Conservation (phyloP, 2,113 vertebrate genomes). For the Nyctereutes procyonoides region DNA sequence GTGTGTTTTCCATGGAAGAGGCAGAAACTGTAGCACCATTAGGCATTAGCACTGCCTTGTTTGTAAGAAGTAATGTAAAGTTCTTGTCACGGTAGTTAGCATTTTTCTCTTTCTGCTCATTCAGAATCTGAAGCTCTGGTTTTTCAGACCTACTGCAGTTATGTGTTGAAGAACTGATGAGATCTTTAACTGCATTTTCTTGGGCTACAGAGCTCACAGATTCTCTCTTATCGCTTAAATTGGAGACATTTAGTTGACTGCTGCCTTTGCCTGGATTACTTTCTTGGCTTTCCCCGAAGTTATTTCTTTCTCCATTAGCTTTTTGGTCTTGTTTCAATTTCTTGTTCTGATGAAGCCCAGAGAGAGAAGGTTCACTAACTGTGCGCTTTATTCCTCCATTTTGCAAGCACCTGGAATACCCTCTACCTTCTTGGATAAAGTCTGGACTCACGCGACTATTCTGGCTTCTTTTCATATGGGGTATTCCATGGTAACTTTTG, state of each 20-base stretch:
- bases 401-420: conserved; percentile 88
- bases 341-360: conserved; percentile 89
- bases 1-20: conserved; percentile 92
- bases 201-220: conserved; percentile 71
- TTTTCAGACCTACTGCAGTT: conserved; percentile 84
- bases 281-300: conserved; percentile 74
- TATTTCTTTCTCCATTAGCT: conserved; percentile 86
- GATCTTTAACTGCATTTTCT: conserved; percentile 85
- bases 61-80: conserved; percentile 89
- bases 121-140: conserved; percentile 83
- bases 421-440: conserved; percentile 86
- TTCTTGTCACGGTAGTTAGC: conserved; percentile 89
- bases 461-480: conserved; percentile 88
- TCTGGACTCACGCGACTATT: conserved; percentile 87
- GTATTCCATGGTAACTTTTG: conserved; percentile 84
- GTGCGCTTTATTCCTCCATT: conserved; percentile 94
- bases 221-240: conserved; percentile 82
- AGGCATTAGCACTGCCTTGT: conserved; percentile 91
- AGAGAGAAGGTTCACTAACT: conserved; percentile 88
- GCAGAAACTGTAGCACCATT: conserved; percentile 95
- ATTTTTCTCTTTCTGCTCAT: conserved; percentile 88
- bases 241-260: conserved; percentile 81
- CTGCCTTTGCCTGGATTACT: conserved; percentile 71
- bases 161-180: conserved; percentile 83
- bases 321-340: conserved; percentile 90